Percentiles rank a stretch among this genome's conserved stretches.
phyloP scores from a whole-genome alignment of 2,113 vertebrate genomes.

The Zeus faber region DNA sequence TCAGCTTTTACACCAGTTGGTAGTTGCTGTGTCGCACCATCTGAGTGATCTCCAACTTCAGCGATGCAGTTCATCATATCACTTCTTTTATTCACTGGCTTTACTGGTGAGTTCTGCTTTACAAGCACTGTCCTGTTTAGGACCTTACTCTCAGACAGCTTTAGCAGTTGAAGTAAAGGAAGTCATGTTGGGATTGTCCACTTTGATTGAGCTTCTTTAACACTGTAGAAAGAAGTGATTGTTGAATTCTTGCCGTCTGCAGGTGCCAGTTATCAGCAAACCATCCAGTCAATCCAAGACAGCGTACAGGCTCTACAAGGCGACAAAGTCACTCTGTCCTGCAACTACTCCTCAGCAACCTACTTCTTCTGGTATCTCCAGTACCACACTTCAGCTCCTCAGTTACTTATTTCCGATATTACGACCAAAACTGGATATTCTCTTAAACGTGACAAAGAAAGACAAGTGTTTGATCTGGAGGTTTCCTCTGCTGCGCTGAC shows the following conservation, averaged over 20 bases:
- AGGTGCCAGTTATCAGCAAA: too few relatives aligned
- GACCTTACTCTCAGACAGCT: not conserved
- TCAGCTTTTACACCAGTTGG: too few relatives aligned
- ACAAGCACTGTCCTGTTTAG: not conserved
- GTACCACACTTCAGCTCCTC: not conserved
- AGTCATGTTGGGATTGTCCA: too few relatives aligned
- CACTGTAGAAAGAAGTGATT: too few relatives aligned
- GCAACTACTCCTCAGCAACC: constrained; percentile 5
- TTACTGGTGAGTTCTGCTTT: not conserved
- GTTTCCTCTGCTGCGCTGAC: not conserved
- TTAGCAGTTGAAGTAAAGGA: not conserved
- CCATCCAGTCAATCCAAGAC: not conserved
- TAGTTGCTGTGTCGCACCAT: too few relatives aligned
- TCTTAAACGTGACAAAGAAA: too few relatives aligned
- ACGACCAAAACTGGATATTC: too few relatives aligned
- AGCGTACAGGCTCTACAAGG: not conserved
- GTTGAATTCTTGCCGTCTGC: too few relatives aligned
- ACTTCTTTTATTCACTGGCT: not conserved
- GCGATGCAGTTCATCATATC: not conserved
- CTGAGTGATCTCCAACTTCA: too few relatives aligned
- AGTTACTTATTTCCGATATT: not conserved
- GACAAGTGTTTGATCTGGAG: not conserved
- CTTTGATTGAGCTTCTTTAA: too few relatives aligned
- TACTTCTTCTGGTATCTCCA: constrained; percentile 8
- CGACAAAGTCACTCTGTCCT: constrained; percentile 6